A percentile compares a stretch with the other conserved stretches of the same genome.
Evolutionary conservation across 2,888 invertebrate species (phyloP).

Genomic region (Sminthurinus aureus): DNA sequence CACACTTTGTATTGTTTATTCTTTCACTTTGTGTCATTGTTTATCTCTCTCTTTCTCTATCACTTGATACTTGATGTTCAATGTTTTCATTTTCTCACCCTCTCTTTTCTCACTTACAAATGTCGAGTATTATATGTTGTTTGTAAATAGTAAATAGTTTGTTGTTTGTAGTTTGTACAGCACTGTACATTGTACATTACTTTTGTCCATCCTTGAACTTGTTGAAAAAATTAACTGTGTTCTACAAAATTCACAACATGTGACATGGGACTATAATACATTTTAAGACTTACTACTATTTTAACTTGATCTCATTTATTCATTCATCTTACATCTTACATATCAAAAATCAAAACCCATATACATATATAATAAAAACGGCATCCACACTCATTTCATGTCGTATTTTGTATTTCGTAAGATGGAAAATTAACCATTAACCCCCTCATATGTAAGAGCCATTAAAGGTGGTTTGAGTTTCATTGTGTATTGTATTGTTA

Average conservation of each 20-base stretch:
- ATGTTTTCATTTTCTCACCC: too few species aligned
- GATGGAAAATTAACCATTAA: not conserved
- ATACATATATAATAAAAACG: too few species aligned
- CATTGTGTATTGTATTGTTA: not conserved
- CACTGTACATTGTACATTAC: too few species aligned
- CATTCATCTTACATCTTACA: too few species aligned
- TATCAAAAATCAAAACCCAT: too few species aligned
- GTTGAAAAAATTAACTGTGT: constrained; percentile 16
- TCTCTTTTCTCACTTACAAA: not conserved
- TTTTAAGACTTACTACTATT: too few species aligned
- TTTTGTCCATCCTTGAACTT: constrained; percentile 41
- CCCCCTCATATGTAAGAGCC: not conserved
- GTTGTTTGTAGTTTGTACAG: too few species aligned
- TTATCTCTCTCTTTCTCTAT: not conserved
- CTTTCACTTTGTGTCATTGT: constrained; percentile 8
- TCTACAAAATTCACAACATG: not conserved
- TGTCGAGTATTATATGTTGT: too few species aligned
- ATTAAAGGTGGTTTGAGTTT: not conserved
- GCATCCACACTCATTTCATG: not conserved
- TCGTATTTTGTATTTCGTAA: not conserved
- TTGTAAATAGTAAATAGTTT: too few species aligned
- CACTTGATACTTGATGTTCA: not conserved
- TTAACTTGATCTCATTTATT: too few species aligned
- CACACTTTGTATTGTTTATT: not conserved
- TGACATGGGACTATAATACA: not conserved